Evolutionary conservation across 2,113 vertebrate genomes (phyloP).

Genomic region (Oceanites oceanicus): DNA sequence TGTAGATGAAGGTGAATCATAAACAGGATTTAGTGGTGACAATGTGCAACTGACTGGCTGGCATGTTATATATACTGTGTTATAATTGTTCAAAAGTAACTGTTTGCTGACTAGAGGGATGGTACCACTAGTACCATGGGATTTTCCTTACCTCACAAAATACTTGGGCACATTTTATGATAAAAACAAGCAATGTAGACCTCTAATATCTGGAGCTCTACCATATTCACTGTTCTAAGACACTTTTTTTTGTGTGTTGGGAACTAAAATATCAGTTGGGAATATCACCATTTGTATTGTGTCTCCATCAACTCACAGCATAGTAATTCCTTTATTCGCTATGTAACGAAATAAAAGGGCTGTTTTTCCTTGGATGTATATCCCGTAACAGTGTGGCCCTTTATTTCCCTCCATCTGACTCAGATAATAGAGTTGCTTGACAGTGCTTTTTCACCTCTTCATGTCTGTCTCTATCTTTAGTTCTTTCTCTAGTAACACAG

Average conservation of each 20-base stretch:
- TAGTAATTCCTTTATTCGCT: neutral
- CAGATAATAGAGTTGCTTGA: neutral
- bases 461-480: neutral
- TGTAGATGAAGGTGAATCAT: neutral
- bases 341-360: accelerated
- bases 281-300: neutral
- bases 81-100: neutral
- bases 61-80: accelerated
- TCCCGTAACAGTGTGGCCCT: neutral
- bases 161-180: neutral
- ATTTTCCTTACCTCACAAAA: neutral
- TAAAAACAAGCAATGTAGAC: neutral
- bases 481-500: neutral
- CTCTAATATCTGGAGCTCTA: neutral
- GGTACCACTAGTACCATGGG: too few relatives aligned
- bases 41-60: neutral
- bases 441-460: neutral
- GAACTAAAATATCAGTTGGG: neutral
- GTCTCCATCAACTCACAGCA: neutral
- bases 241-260: neutral
- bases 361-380: neutral
- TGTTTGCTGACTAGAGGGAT: neutral
- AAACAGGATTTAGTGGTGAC: neutral
- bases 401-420: neutral
- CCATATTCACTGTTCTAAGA: neutral